Evolutionary conservation across 2,113 vertebrate species (phyloP).

Genomic region (Amazona vittata): DNA sequence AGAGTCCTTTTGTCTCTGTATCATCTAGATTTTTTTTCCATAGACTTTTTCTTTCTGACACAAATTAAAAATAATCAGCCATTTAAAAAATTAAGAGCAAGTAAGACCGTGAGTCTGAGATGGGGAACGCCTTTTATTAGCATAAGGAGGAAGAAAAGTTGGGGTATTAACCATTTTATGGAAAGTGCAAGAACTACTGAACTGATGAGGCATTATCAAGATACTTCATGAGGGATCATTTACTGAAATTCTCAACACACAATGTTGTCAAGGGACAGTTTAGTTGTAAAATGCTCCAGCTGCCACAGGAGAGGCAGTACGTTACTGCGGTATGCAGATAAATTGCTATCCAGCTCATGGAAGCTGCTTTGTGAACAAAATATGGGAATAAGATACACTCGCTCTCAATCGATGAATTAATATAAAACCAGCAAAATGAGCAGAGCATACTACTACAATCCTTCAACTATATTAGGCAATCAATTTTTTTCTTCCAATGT

Average conservation of each 20-base stretch:
- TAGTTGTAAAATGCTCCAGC: slow-evolving; percentile 52
- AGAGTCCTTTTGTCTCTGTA: neutral
- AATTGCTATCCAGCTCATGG: neutral
- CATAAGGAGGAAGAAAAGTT: neutral
- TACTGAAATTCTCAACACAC: neutral
- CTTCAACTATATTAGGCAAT: slow-evolving; percentile 55
- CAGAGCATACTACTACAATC: slow-evolving; percentile 4
- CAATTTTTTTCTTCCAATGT: slow-evolving; percentile 38
- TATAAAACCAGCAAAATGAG: slow-evolving; percentile 46
- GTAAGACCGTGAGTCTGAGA: fast-evolving
- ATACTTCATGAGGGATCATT: neutral
- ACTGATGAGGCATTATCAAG: neutral
- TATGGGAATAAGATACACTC: slow-evolving; percentile 21
- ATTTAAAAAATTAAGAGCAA: neutral
- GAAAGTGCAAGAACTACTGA: neutral
- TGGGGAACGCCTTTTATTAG: neutral
- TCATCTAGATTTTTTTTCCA: neutral
- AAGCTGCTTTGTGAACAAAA: slow-evolving; percentile 32
- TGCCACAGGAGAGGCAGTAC: slow-evolving; percentile 5
- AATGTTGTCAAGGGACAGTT: slow-evolving; percentile 21
- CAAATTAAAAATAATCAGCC: neutral
- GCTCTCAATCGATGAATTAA: slow-evolving; percentile 46
- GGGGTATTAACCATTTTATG: neutral
- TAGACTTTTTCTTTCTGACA: neutral
- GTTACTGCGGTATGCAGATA: slow-evolving; percentile 3